Conservation (phyloP, 2,113 vertebrate genomes). For the Oreochromis spilurus region DNA sequence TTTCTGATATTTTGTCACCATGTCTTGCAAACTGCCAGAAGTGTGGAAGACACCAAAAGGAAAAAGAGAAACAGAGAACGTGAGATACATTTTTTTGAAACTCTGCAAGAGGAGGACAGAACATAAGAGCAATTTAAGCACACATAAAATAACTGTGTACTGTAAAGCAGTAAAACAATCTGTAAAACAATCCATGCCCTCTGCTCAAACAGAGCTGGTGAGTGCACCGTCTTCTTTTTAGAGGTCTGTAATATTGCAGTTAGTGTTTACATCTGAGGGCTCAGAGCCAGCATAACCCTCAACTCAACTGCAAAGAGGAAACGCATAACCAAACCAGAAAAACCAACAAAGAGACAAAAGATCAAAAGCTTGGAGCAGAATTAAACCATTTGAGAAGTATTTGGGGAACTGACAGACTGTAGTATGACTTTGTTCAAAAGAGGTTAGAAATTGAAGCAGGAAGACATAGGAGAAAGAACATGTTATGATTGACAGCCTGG, state of each 20-base stretch:
- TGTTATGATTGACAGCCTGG: conserved; percentile 38
- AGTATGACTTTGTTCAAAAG: conserved; percentile 13
- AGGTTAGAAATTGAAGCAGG: conserved; percentile 17
- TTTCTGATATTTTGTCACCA: conserved; percentile 99
- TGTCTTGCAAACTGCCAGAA: conserved; percentile 91
- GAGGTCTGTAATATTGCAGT: conserved; percentile 18
- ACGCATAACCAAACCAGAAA: conserved; percentile 40
- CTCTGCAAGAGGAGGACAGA: not conserved
- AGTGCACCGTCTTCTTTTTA: conserved; percentile 22
- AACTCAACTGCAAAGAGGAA: conserved; percentile 40
- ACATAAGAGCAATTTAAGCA: conserved; percentile 23
- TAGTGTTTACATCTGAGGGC: conserved; percentile 51
- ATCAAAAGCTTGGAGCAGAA: conserved; percentile 31
- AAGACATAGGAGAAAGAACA: conserved; percentile 20
- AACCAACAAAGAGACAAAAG: conserved; percentile 22
- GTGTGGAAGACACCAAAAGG: conserved; percentile 25
- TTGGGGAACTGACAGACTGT: conserved; percentile 5
- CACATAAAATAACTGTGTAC: not conserved
- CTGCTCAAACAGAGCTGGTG: conserved; percentile 9
- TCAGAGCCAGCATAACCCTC: conserved; percentile 40
- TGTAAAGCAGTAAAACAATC: conserved; percentile 3
- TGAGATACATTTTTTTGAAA: not conserved
- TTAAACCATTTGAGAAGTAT: conserved; percentile 33
- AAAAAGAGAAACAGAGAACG: conserved; percentile 16
- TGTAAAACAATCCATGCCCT: not conserved